Evolutionary conservation across 2,113 vertebrate species (phyloP), one percentile per base, ranked within the genome.

Genomic region (Chrysochloris asiatica): DNA sequence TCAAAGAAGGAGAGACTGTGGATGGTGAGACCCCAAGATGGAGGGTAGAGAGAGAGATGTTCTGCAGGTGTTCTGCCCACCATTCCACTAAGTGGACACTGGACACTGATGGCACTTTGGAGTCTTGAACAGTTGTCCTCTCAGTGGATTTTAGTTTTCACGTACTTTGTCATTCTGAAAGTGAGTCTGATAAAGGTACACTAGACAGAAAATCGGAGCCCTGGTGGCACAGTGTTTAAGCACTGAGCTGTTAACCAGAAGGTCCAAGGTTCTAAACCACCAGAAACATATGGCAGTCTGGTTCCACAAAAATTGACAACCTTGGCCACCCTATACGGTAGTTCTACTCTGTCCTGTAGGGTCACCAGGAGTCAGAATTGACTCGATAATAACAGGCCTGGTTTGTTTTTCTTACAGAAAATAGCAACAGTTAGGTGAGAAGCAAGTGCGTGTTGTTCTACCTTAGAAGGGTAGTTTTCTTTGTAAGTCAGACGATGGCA

Each of bases 381-480:
- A 67, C 63, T 19, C 33, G 1, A 8, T 36, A 33, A 26, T 16
- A 19, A 19, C 63, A 19, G 33, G 33, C 6, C n/a, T n/a, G n/a
- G n/a, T n/a, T n/a, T 67, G 17, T 28, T 7, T 36, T 36, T 67
- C 10, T 14, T 41, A 72, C 2, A 88, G 67, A 93, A 71, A 86
- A 16, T 13, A n/a, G 36, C 50, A 92, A 36, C 21, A 72, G 13
- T 14, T 26, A 43, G 28, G 43, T 88, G 17, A 83, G 92, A 69
- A 73, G n/a, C n/a, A 14, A 41, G 38, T 33, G 13, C 45, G 77
- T 10, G 43, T 6, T 86, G 2, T 90, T 54, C 48, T 8, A 45
- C 52, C 38, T 71, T 33, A 76, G 36, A 52, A 67, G 52, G 50
- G 26, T 76, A 16, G 79, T 72, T 93, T 67, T 89, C 63, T 54